Evolutionary conservation across 1,140 invertebrate species (phyloP).

Genomic region (Drosophila navojoa): DNA sequence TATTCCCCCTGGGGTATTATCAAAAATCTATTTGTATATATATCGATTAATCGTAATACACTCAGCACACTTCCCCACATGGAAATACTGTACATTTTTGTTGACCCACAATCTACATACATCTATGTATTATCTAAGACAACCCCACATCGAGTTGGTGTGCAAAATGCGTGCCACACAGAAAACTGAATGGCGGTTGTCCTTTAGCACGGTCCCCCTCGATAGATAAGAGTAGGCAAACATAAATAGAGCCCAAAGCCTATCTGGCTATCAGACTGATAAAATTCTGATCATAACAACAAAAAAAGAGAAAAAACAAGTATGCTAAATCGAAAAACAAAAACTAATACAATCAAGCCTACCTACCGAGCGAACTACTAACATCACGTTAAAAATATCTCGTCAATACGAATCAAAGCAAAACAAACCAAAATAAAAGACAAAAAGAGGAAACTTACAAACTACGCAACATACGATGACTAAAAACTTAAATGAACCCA

Average conservation of each 20-base stretch:
- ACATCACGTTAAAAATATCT: conserved; percentile 49
- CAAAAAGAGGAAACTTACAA: background rate
- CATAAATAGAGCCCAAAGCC: conserved; percentile 29
- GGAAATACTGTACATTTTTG: conserved; percentile 10
- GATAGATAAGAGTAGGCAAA: conserved; percentile 47
- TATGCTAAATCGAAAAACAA: conserved; percentile 24
- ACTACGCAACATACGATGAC: conserved; percentile 45
- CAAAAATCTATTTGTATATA: background rate
- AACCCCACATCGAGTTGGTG: conserved; percentile 30
- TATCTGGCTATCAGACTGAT: conserved; percentile 38
- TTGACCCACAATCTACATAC: conserved; percentile 2
- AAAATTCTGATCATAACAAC: conserved; percentile 35
- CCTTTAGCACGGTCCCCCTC: conserved; percentile 26
- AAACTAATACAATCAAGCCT: conserved; percentile 17
- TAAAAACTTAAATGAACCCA: conserved; percentile 51
- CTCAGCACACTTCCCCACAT: background rate
- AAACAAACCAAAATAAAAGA: no score
- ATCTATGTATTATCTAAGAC: conserved; percentile 30
- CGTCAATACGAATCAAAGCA: conserved; percentile 17
- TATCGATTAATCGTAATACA: background rate
- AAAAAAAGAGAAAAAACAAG: conserved; percentile 11
- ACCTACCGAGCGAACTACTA: no score
- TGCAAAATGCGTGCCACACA: conserved; percentile 24
- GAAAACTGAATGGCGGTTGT: conserved; percentile 52
- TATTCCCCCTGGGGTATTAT: background rate